A percentile compares a stretch with the other conserved stretches of the same genome.
Evolutionary conservation across 2,888 invertebrate species (phyloP).

Genomic region (Cerastoderma edule): DNA sequence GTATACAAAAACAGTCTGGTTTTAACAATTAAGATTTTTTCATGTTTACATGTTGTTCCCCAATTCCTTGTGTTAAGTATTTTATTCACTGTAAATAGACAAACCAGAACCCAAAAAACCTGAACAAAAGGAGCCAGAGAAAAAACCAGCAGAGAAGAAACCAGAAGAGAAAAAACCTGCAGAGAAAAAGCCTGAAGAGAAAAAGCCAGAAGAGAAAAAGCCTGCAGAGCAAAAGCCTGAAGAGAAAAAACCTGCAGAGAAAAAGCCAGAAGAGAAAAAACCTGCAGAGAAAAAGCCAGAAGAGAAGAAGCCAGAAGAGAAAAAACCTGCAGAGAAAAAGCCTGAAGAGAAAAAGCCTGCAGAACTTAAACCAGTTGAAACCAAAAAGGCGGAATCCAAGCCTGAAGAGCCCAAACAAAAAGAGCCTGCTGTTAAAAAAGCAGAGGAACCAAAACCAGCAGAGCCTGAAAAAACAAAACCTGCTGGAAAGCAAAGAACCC

Average conservation of each 20-base stretch:
- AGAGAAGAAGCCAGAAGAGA: too few species aligned
- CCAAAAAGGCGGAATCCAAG: conserved; percentile 30
- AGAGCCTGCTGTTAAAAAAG: conserved; percentile 38
- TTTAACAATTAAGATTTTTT: too few species aligned
- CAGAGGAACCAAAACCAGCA: conserved; percentile 31
- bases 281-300: conserved; percentile 50
- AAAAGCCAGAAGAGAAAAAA: conserved; percentile 27
- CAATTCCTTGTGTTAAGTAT: too few species aligned
- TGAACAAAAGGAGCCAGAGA: conserved; percentile 13
- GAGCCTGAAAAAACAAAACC: conserved; percentile 42
- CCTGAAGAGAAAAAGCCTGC: conserved; percentile 44
- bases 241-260: neutral
- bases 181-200: conserved; percentile 26
- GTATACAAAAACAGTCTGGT: too few species aligned
- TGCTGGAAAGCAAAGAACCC: conserved; percentile 38
- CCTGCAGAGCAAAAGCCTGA: neutral
- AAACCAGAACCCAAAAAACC: conserved; percentile 19
- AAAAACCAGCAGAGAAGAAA: conserved; percentile 6
- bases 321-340: conserved; percentile 31
- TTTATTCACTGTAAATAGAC: conserved; percentile 11
- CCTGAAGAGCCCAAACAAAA: conserved; percentile 39
- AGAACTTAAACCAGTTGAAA: conserved; percentile 36
- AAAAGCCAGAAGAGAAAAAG: conserved; percentile 19
- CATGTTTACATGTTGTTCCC: too few species aligned
- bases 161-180: conserved; percentile 31